Percentiles rank a stretch among this genome's conserved stretches.
Evolutionary conservation across 1,140 invertebrate genomes (phyloP).

Genomic region (Drosophila pachea): DNA sequence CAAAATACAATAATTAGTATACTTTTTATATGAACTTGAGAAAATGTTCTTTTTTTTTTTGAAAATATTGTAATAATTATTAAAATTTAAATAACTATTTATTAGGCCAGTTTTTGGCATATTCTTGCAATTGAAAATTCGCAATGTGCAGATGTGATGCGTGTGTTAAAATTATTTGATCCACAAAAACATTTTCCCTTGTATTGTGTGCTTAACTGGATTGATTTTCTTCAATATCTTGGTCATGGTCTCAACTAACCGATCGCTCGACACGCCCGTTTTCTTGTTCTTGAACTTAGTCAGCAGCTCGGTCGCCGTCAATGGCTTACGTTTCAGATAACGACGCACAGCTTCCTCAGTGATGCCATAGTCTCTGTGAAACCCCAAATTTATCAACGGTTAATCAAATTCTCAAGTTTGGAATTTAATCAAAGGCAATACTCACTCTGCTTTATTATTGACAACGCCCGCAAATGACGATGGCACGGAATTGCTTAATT

Average conservation of each 20-base stretch:
- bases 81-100: conserved; percentile 4
- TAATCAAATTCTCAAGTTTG: not conserved
- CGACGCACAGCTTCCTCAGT: conserved; percentile 95
- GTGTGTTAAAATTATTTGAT: conserved; percentile 47
- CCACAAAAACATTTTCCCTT: conserved; percentile 94
- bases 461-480: conserved; percentile 72
- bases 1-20: no score
- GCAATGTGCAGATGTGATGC: not conserved
- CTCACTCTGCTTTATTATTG: conserved; percentile 76
- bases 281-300: conserved; percentile 98
- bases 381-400: not conserved
- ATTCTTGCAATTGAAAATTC: not conserved
- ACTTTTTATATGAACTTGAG: no score
- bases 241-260: conserved; percentile 94
- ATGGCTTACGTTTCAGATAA: conserved; percentile 96
- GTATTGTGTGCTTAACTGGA: conserved; percentile 94
- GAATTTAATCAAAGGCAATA: not conserved
- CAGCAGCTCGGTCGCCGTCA: conserved; percentile 96
- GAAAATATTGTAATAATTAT: no score
- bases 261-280: conserved; percentile 92
- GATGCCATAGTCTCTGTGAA: conserved; percentile 89
- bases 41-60: no score
- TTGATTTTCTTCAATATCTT: conserved; percentile 97
- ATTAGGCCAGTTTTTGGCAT: conserved; percentile 5
- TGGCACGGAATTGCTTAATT: conserved; percentile 77